Conservation (phyloP, 2,888 invertebrate species). For the Ceramica pisi region DNA sequence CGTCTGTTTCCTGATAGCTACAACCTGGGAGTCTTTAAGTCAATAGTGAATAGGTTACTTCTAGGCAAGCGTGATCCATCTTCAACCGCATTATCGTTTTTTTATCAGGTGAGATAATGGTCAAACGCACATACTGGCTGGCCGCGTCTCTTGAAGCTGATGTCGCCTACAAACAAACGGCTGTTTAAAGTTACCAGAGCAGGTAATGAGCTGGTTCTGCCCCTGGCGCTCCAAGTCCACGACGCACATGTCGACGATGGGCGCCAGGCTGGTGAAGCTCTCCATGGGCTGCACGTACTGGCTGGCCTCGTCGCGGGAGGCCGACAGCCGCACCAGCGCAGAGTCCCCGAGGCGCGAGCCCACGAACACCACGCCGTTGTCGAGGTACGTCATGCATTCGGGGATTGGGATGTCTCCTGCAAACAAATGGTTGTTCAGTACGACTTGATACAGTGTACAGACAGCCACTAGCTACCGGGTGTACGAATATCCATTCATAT, state of each 20-base stretch:
- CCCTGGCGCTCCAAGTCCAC: conserved; percentile 99
- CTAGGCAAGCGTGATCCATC: too few species aligned
- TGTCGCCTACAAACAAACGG: conserved; percentile 94
- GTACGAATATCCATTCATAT: too few species aligned
- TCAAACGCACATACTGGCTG: conserved; percentile 97
- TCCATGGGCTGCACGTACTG: conserved; percentile 99
- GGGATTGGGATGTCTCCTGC: conserved; percentile 97
- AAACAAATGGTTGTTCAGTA: neutral
- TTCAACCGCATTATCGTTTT: too few species aligned
- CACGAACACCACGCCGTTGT: conserved; percentile 99
- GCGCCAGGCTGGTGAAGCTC: conserved; percentile 98
- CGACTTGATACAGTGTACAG: too few species aligned
- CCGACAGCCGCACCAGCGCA: conserved; percentile 97
- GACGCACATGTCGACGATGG: conserved; percentile 99
- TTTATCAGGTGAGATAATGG: too few species aligned
- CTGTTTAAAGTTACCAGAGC: conserved; percentile 92
- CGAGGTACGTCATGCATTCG: conserved; percentile 99
- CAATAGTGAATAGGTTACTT: too few species aligned
- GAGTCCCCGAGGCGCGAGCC: conserved; percentile 99
- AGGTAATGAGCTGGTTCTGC: conserved; percentile 99
- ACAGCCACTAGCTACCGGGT: too few species aligned
- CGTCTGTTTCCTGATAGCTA: too few species aligned
- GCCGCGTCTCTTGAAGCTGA: conserved; percentile 96
- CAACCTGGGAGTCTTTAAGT: too few species aligned
- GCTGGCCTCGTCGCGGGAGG: conserved; percentile 95